Evolutionary conservation across 2,797 vertebrate species (phyloP).

Genomic region (Apogon hyalosoma): DNA sequence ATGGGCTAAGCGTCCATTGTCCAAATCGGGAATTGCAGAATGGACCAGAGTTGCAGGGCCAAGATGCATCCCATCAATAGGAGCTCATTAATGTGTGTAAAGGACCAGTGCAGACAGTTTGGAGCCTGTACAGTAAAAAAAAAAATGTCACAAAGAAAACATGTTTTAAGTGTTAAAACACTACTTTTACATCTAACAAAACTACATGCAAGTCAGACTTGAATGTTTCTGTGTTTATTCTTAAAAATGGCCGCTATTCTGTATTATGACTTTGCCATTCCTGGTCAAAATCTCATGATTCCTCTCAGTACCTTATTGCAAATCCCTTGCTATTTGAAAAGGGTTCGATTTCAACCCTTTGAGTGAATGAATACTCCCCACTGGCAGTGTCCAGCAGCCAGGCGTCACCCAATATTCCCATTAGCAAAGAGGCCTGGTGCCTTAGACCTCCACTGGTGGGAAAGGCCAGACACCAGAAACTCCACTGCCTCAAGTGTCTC

Average conservation of each 20-base stretch:
- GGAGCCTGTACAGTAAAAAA: slow-evolving; percentile 54
- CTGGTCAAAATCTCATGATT: slow-evolving; percentile 36
- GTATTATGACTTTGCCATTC: background rate
- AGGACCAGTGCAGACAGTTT: slow-evolving; percentile 58
- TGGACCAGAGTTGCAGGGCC: slow-evolving; percentile 59
- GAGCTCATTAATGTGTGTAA: slow-evolving; percentile 62
- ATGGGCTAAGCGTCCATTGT: slow-evolving; percentile 77
- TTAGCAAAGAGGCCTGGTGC: slow-evolving; percentile 67
- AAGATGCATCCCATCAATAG: slow-evolving; percentile 67
- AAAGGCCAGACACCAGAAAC: slow-evolving; percentile 75
- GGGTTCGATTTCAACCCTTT: slow-evolving; percentile 69
- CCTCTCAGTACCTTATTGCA: slow-evolving; percentile 45
- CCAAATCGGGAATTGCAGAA: slow-evolving; percentile 76
- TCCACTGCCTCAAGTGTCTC: slow-evolving; percentile 71
- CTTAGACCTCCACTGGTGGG: slow-evolving; percentile 74
- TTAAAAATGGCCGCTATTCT: slow-evolving; percentile 1
- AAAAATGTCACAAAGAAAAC: slow-evolving; percentile 25
- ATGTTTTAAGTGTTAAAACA: slow-evolving; percentile 15
- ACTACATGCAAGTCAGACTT: slow-evolving; percentile 13
- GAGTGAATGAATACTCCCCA: slow-evolving; percentile 58
- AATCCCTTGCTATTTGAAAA: slow-evolving; percentile 62
- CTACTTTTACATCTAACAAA: slow-evolving; percentile 8
- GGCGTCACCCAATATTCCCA: slow-evolving; percentile 78
- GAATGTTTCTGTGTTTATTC: slow-evolving; percentile 11
- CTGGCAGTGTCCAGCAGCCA: slow-evolving; percentile 62